These are phyloP conservation scores for Apodemus speciosus DNA, from an alignment of 2,113 vertebrate species.

Conservation along the genomic window DNA sequence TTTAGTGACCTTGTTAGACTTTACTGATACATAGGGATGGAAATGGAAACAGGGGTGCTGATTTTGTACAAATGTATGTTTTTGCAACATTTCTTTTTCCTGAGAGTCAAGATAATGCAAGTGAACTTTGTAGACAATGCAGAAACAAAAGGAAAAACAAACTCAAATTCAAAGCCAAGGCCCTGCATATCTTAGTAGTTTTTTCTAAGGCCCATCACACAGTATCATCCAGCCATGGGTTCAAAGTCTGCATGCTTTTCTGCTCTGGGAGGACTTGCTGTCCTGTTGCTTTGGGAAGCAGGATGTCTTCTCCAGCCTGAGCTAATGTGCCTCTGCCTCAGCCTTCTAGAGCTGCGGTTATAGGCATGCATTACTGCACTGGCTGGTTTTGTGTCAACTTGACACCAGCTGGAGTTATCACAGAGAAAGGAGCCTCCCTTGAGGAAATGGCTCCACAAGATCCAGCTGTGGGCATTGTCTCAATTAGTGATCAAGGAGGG, in stretches of 20 bases:
- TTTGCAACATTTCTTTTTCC: not conserved
- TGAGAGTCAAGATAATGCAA: not conserved
- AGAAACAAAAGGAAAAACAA: not conserved
- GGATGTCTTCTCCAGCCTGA: not conserved
- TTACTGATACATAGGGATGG: not conserved
- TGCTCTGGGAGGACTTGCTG: not conserved
- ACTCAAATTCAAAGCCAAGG: not conserved
- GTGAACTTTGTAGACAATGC: not conserved
- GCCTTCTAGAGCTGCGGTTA: not conserved
- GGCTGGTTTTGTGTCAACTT: too few species aligned
- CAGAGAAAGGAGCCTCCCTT: too few species aligned
- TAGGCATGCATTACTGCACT: too few species aligned
- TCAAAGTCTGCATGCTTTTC: not conserved
- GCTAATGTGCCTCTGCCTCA: not conserved
- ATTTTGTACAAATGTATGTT: not conserved
- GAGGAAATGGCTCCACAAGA: too few species aligned
- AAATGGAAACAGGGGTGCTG: not conserved
- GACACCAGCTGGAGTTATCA: too few species aligned
- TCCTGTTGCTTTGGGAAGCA: not conserved
- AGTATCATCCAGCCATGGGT: not conserved
- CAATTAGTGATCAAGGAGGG: too few species aligned
- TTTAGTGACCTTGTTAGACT: not conserved
- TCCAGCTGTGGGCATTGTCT: too few species aligned
- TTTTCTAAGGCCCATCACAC: not conserved
- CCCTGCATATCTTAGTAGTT: not conserved